These are phyloP conservation scores for Hirundichthys speculiger DNA, from an alignment of 2,113 vertebrate species.

Conservation along the genomic window DNA sequence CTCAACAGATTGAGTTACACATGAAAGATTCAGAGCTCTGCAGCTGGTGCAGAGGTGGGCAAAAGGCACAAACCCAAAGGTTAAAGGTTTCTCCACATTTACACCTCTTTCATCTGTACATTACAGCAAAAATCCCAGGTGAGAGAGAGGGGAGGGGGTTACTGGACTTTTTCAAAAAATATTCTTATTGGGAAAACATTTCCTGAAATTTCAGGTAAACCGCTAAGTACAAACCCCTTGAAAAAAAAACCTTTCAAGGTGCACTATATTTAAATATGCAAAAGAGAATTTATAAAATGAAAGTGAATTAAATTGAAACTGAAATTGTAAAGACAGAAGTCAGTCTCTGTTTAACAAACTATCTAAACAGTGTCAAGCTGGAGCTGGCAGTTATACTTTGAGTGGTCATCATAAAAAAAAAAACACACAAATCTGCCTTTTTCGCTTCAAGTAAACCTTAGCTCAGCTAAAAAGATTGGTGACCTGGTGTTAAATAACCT, in stretches of 20 bases:
- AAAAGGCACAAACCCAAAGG: conserved; percentile 61
- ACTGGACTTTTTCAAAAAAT: conserved; percentile 1
- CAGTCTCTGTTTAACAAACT: not conserved
- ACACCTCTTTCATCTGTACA: conserved; percentile 27
- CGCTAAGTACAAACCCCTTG: conserved; percentile 7
- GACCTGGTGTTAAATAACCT: conserved; percentile 13
- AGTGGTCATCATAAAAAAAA: conserved; percentile 20
- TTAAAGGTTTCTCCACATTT: conserved; percentile 42
- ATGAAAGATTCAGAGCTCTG: conserved; percentile 1
- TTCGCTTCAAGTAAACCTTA: conserved; percentile 44
- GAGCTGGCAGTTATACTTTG: conserved; percentile 5
- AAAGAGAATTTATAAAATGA: not conserved
- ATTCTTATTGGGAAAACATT: not conserved
- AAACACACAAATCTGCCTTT: not conserved
- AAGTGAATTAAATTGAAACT: too few relatives aligned
- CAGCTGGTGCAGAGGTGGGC: conserved; percentile 61
- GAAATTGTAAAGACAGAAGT: not conserved
- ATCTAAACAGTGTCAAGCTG: not conserved
- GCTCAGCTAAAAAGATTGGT: not conserved
- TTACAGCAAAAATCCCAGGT: conserved; percentile 59
- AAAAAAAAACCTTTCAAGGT: not conserved
- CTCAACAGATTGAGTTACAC: conserved; percentile 7
- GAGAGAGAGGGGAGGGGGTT: conserved; percentile 20
- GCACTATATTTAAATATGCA: conserved; percentile 3
- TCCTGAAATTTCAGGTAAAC: conserved; percentile 46